Percentiles rank a stretch among this genome's conserved stretches.
These are phyloP conservation scores for Rhinogobius similis DNA, from an alignment of 2,113 vertebrate species.

Conservation along the genomic window DNA sequence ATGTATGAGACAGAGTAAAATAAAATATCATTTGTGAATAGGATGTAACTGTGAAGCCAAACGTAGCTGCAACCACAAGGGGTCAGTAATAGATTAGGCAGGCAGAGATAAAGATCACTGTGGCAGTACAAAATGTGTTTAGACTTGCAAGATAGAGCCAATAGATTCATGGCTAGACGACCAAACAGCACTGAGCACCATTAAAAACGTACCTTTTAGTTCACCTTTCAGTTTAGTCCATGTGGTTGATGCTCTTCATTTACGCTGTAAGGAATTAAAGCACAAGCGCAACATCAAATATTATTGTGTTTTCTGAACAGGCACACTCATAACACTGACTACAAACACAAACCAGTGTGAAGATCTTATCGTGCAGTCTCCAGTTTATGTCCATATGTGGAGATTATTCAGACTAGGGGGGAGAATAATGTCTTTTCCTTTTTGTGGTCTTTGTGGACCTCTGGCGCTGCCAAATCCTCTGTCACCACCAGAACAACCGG, in stretches of 20 bases:
- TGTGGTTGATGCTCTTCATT: slow-evolving; percentile 22
- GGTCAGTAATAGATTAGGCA: neutral
- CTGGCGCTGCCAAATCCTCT: too few species aligned
- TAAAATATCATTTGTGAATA: neutral
- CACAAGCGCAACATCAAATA: neutral
- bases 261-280: slow-evolving; percentile 38
- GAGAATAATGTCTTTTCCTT: neutral
- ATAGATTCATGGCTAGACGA: too few species aligned
- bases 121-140: neutral
- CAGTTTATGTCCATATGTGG: neutral
- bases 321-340: slow-evolving; percentile 20
- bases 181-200: too few species aligned
- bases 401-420: neutral
- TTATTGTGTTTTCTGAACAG: neutral
- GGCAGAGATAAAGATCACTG: neutral
- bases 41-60: neutral
- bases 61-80: neutral
- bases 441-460: too few species aligned
- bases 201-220: neutral
- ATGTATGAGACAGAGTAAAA: neutral
- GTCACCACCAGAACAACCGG: too few species aligned
- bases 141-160: neutral
- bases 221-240: slow-evolving; percentile 20
- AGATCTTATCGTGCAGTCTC: neutral
- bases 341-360: neutral